Conservation (phyloP, 2,113 vertebrate species). For the Dicrurus megarhynchus region DNA sequence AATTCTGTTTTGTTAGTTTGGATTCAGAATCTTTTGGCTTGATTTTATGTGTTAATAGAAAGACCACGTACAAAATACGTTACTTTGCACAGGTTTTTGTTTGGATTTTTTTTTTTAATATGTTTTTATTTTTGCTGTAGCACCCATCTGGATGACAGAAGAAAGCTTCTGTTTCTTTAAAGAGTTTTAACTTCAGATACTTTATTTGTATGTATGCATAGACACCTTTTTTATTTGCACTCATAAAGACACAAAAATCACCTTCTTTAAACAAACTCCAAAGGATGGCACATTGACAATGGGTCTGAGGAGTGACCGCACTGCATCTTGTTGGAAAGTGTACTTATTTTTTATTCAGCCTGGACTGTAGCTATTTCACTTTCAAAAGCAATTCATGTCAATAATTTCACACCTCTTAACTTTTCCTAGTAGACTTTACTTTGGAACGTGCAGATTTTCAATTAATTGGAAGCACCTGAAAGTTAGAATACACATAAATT, state of each 20-base stretch:
- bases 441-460: neutral
- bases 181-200: neutral
- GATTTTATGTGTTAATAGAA: neutral
- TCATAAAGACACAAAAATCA: neutral
- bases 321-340: neutral
- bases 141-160: neutral
- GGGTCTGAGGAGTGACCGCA: neutral
- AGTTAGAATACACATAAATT: neutral
- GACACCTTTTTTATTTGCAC: neutral
- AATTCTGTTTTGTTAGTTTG: neutral
- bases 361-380: neutral
- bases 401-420: neutral
- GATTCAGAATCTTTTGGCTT: neutral
- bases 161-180: neutral
- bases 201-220: neutral
- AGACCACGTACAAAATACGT: neutral
- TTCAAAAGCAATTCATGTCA: neutral
- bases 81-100: neutral
- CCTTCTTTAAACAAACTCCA: neutral
- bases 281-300: fast-evolving
- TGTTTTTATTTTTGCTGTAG: neutral
- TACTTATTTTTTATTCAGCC: neutral
- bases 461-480: neutral
- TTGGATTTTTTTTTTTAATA: neutral
- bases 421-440: neutral